These are phyloP conservation scores for Drosophila dives DNA, from an alignment of 2,888 invertebrate genomes.

Conservation along the genomic window DNA sequence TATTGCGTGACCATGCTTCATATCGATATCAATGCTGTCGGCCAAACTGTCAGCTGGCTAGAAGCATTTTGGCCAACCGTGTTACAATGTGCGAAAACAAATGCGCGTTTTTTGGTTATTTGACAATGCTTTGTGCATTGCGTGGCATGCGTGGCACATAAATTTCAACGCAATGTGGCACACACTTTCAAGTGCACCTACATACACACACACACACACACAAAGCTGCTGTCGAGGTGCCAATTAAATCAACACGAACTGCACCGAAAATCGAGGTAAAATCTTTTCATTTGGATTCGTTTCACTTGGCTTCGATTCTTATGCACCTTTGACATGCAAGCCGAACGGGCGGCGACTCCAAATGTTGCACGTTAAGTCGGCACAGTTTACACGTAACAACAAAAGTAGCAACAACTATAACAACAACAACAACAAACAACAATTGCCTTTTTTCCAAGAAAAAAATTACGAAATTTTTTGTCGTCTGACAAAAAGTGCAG, in stretches of 20 bases:
- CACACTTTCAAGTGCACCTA: constrained; percentile 56
- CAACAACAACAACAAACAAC: constrained; percentile 19
- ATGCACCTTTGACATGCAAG: constrained; percentile 78
- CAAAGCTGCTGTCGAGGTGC: constrained; percentile 66
- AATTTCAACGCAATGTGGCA: constrained; percentile 40
- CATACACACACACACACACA: constrained; percentile 15
- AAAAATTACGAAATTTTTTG: constrained; percentile 72
- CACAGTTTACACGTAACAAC: constrained; percentile 70
- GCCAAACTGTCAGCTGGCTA: constrained; percentile 37
- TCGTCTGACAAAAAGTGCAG: constrained; percentile 72
- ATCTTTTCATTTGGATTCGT: constrained; percentile 15
- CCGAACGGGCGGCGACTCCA: constrained; percentile 27
- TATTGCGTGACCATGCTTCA: constrained; percentile 56
- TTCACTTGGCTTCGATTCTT: constrained; percentile 54
- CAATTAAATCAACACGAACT: constrained; percentile 66
- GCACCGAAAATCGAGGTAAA: constrained; percentile 26
- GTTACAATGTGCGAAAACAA: constrained; percentile 69
- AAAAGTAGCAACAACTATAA: constrained; percentile 6
- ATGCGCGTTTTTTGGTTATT: constrained; percentile 46
- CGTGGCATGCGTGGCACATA: constrained; percentile 53
- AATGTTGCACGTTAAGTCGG: constrained; percentile 51
- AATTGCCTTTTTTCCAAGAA: constrained; percentile 10
- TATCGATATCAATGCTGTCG: constrained; percentile 37
- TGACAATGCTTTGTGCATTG: constrained; percentile 39
- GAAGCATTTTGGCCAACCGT: constrained; percentile 28